Evolutionary conservation across 2,888 invertebrate genomes (phyloP), one percentile per base, ranked within the genome.

Genomic region (Agelastica alni): DNA sequence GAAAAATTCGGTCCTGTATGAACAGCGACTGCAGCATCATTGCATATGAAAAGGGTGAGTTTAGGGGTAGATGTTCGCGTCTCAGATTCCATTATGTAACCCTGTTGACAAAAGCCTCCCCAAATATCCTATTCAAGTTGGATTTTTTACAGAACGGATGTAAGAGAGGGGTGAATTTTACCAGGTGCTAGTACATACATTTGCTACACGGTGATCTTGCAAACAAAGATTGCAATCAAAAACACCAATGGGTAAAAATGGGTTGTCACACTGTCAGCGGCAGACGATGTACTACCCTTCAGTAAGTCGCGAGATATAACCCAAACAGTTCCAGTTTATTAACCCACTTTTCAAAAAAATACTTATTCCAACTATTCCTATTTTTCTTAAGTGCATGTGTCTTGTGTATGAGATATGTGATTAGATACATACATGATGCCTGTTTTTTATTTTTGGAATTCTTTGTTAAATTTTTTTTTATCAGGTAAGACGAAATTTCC

Each of bases 21-120:
- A 20, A 62, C 57, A 62, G 61, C 61, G 67, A 70, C 66, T 72
- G 73, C 75, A 74, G 74, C 75, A 75, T 75, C 74, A 67, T 67
- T 64, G 71, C 70, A 68, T 71, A 74, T 72, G 70, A 75, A 75
- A 76, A 76, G 75, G 75, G 75, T 75, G 72, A 70, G 71, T 72
- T 72, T 73, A 72, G 74, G 75, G 74, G 72, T 70, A 71, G 71
- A 68, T 71, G 69, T 68, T 68, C 68, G 70, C 73, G 74, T 75
- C 75, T 75, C 75, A 75, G 75, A 75, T 75, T 74, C 75, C 75
- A 75, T 76, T 75, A 76, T 75, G 71, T 72, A 71, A 74, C 73
- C 72, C 75, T 73, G 73, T 75, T 74, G 72, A 75, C 71, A 73
- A 70, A 71, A 68, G 71, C 69, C 73, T 73, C 75, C 75, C 73